phyloP scores from a whole-genome alignment of 2,888 invertebrate genomes.

The Boloria selene region DNA sequence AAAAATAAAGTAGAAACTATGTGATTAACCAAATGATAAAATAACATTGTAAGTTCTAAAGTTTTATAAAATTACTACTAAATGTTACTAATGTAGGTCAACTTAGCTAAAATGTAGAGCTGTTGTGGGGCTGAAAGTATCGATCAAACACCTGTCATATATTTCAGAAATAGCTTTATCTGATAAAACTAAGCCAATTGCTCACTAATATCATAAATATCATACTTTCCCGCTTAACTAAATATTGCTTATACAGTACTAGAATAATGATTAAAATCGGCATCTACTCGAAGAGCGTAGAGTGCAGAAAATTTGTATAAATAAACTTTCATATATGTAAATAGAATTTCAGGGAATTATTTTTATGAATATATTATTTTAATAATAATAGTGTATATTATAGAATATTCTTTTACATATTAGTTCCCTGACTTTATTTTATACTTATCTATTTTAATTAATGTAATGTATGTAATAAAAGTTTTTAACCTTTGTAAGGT shows the following conservation, averaged over 20 bases:
- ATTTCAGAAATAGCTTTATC: conserved; percentile 55
- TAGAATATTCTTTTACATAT: conserved; percentile 18
- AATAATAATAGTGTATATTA: conserved; percentile 3
- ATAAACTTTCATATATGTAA: conserved; percentile 8
- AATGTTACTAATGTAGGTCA: background rate
- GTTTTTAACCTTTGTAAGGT: too few relatives aligned
- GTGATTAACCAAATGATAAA: too few relatives aligned
- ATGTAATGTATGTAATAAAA: too few relatives aligned
- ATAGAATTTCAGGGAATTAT: background rate
- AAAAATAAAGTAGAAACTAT: too few relatives aligned
- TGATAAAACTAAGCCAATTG: conserved; percentile 66
- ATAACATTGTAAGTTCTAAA: too few relatives aligned
- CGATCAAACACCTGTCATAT: conserved; percentile 56
- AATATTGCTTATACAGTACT: conserved; percentile 20
- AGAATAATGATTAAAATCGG: conserved; percentile 16
- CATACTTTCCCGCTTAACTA: conserved; percentile 36
- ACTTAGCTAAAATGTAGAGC: conserved; percentile 1
- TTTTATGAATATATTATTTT: conserved; percentile 5
- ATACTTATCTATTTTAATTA: too few relatives aligned
- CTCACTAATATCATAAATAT: conserved; percentile 58
- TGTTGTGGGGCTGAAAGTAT: conserved; percentile 42
- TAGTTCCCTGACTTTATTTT: too few relatives aligned
- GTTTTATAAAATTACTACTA: too few relatives aligned
- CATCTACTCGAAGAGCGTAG: conserved; percentile 8
- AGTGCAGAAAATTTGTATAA: conserved; percentile 12